phyloP scores from a whole-genome alignment of 2,797 vertebrate species.

The Mormyrus hasselquistii region DNA sequence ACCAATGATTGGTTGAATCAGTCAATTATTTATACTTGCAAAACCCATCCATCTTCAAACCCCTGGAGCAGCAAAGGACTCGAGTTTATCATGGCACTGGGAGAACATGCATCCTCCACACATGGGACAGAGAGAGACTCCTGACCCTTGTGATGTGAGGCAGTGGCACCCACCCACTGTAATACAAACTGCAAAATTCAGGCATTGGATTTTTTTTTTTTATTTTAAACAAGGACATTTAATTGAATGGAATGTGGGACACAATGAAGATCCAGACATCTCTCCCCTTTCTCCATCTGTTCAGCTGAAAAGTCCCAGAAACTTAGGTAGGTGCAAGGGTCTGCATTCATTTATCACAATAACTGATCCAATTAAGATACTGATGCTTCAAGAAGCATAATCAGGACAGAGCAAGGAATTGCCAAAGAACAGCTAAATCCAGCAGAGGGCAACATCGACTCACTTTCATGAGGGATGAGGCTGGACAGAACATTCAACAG shows the following conservation, averaged over 20 bases:
- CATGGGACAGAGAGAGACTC: not conserved
- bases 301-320: not conserved
- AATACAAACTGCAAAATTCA: not conserved
- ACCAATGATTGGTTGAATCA: not conserved
- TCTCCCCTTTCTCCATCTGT: not conserved
- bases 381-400: not conserved
- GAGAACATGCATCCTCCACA: not conserved
- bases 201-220: not conserved
- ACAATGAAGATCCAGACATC: not conserved
- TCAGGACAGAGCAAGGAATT: not conserved
- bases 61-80: not conserved
- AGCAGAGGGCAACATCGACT: not conserved
- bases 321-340: not conserved
- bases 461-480: not conserved
- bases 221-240: not conserved
- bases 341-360: constrained; percentile 3
- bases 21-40: not conserved
- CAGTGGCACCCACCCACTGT: not conserved
- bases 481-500: not conserved
- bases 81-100: not conserved
- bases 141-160: not conserved
- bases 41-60: not conserved
- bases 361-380: not conserved
- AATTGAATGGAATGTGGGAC: not conserved
- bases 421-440: not conserved